Percentiles rank a stretch among this genome's conserved stretches.
phyloP scores from a whole-genome alignment of 1,140 invertebrate species.

The Macrosteles quadrilineatus region DNA sequence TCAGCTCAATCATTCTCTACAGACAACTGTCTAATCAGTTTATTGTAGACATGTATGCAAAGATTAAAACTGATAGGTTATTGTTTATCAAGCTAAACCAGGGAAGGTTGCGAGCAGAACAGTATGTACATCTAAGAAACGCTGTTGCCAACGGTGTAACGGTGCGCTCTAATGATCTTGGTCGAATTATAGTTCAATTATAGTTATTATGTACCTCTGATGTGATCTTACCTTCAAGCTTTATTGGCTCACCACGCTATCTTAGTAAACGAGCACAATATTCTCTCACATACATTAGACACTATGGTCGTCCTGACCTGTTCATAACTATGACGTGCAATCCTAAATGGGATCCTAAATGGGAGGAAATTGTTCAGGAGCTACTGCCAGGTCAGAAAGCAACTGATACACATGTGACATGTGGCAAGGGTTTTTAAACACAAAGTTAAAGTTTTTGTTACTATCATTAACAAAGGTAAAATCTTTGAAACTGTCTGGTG shows the following conservation, averaged over 20 bases:
- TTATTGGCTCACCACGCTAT: constrained; percentile 49
- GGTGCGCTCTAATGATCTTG: constrained; percentile 31
- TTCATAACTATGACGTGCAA: constrained; percentile 42
- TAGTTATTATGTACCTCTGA: too few relatives aligned
- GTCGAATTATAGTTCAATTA: too few relatives aligned
- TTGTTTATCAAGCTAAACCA: constrained; percentile 47
- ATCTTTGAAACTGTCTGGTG: constrained; percentile 45
- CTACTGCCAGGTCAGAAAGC: constrained; percentile 31
- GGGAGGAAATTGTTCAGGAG: constrained; percentile 33
- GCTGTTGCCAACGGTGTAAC: constrained; percentile 39
- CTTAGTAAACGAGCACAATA: constrained; percentile 49
- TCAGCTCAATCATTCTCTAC: constrained; percentile 39
- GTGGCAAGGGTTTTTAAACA: constrained; percentile 49
- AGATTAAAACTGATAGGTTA: constrained; percentile 52
- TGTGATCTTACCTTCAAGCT: constrained; percentile 52
- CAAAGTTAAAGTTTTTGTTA: constrained; percentile 50
- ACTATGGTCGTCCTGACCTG: constrained; percentile 34
- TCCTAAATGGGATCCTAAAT: constrained; percentile 29
- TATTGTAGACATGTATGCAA: constrained; percentile 52
- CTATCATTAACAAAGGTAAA: constrained; percentile 44
- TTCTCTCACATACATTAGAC: constrained; percentile 37
- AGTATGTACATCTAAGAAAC: constrained; percentile 46
- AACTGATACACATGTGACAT: constrained; percentile 35
- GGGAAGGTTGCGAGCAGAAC: constrained; percentile 38
- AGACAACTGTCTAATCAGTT: too few relatives aligned